These are phyloP conservation scores for Acanthurus lineatus DNA, from an alignment of 2,797 vertebrate species.

Conservation along the genomic window DNA sequence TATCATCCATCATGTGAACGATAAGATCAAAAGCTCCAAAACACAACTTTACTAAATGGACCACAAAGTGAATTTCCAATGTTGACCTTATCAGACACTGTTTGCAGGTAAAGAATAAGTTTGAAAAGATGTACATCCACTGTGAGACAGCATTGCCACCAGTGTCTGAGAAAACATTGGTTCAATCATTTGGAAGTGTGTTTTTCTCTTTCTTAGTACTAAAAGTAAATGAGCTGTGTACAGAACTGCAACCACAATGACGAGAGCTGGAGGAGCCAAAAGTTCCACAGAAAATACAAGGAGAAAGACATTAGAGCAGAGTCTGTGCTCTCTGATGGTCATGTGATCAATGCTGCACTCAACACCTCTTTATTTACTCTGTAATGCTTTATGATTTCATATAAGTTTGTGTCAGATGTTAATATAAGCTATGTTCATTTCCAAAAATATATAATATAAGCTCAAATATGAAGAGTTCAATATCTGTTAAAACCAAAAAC, in stretches of 20 bases:
- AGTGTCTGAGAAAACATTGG: not conserved
- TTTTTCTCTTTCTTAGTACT: not conserved
- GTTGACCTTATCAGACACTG: not conserved
- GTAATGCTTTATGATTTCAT: not conserved
- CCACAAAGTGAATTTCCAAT: not conserved
- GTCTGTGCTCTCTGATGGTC: not conserved
- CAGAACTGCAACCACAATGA: not conserved
- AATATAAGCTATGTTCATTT: not conserved
- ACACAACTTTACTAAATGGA: not conserved
- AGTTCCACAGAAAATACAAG: not conserved
- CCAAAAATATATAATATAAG: too few relatives aligned
- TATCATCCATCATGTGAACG: not conserved
- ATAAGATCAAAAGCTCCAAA: not conserved
- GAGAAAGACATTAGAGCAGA: not conserved
- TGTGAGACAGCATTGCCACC: not conserved
- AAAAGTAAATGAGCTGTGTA: not conserved
- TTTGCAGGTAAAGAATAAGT: not conserved
- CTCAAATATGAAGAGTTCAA: not conserved
- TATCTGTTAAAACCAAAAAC: not conserved
- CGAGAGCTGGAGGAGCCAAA: not conserved
- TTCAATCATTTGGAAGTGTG: too few relatives aligned
- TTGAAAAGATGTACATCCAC: not conserved
- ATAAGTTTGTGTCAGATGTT: not conserved
- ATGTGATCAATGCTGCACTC: not conserved
- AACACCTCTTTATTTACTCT: not conserved